These are phyloP conservation scores for Brachyhypopomus occidentalis DNA, from an alignment of 2,113 vertebrate species.

Conservation along the genomic window DNA sequence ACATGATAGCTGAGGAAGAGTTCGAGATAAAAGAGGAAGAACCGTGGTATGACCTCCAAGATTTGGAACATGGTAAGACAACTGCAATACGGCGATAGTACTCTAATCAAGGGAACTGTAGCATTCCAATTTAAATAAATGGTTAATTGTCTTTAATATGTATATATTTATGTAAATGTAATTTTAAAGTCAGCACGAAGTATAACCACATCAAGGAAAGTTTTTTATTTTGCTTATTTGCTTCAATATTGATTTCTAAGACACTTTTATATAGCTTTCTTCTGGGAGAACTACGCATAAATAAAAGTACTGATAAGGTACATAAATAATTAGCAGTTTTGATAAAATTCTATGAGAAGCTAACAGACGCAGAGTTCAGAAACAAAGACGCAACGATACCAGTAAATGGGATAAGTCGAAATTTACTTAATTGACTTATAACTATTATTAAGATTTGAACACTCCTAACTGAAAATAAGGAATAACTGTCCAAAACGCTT, in stretches of 20 bases:
- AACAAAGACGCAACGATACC: not conserved
- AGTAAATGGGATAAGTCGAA: not conserved
- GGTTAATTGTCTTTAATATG: too few species aligned
- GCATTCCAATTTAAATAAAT: too few species aligned
- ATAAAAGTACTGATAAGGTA: too few species aligned
- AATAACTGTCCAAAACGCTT: too few species aligned
- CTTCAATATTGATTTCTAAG: not conserved
- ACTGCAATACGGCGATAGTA: not conserved
- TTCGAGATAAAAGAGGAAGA: constrained; percentile 77
- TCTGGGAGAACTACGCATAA: not conserved
- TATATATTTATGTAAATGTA: too few species aligned
- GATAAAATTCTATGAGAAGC: constrained; percentile 35
- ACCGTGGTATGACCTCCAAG: constrained; percentile 75
- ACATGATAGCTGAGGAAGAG: constrained; percentile 74
- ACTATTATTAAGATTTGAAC: not conserved
- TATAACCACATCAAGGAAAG: too few species aligned
- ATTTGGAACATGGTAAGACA: constrained; percentile 74
- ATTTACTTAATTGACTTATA: not conserved
- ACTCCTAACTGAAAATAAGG: too few species aligned
- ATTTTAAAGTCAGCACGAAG: too few species aligned
- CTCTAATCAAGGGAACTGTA: too few species aligned
- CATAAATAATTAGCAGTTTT: too few species aligned
- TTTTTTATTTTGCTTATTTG: not conserved
- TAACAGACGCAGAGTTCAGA: not conserved
- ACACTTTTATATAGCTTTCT: not conserved